Evolutionary conservation across 2,888 invertebrate genomes (phyloP), one percentile per base, ranked within the genome.

Genomic region (Coleophora deauratella): DNA sequence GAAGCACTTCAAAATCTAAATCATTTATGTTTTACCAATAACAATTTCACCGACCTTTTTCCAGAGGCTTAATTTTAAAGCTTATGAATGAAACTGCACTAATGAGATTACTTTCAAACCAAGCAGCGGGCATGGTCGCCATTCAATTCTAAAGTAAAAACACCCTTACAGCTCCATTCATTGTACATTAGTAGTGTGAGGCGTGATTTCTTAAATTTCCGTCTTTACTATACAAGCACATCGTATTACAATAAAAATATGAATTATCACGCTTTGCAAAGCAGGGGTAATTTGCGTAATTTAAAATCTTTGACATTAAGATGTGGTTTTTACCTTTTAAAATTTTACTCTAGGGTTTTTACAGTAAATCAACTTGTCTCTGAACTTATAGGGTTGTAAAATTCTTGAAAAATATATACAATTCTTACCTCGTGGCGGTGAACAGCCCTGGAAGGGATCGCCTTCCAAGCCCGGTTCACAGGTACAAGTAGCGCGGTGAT

Each of bases 401-500:
- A 21, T 4, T 10, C 10, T 21, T 10, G 15, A 2, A 10, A 37
- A 11, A 9, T n/a, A 27, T 43, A 37, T 21, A 30, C 44, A 14
- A 10, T 35, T 44, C 59, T 73, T 80, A 85, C 85, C 78, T 74
- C 68, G 77, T 31, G 71, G 62, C 32, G 60, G 59, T 42, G 78
- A 73, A 66, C 87, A 88, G 64, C 86, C 85, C 55, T 84, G 85
- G 73, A 90, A 90, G 28, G 90, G 90, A 72, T 90, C 90, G 43
- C 91, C 91, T 49, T 88, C 87, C 48, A 87, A 76, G 39, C 88
- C 89, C 3, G 77, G 66, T 43, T 88, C 86, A 55, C 91, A 91
- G 11, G 88, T 81, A 56, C 91, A 92, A 11, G 88, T 86, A 0
- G 91, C 91, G 15, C 87, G 88, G 61, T 91, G 91, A 56, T 89